Base-by-base conservation (phyloP, 2,113 vertebrate genomes). In the Mesitornis unicolor region DNA sequence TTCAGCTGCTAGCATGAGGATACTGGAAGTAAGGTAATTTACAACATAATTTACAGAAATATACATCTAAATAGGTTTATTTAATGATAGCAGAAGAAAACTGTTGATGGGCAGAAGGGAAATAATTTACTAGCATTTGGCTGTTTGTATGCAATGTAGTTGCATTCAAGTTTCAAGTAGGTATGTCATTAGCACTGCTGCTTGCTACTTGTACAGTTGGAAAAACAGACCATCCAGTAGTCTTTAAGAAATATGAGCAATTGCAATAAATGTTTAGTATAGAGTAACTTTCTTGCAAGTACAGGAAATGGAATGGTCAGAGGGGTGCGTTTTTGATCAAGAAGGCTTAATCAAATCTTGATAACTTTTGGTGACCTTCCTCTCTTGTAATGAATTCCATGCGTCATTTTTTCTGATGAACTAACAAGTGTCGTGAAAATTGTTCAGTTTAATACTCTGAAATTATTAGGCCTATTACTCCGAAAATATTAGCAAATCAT, bases 11-110 rank as follows among this genome's bases (percentile, higher is more conserved):
- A 87, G 67, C 69, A 29, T 67, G 95, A 64, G 42, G 26, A 95
- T 93, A 81, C 95, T 95, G 89, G 63, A 97, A 90, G 10, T 43
- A 77, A 91, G 84, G 60, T 95, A 92, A 93, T 81, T 77, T 59
- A 56, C 5, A 13, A 35, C 24, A 31, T 51, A n/a, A 38, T 88
- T 90, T 81, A 70, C n/a, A 87, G 87, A 91, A 84, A 79, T 84
- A 57, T 24, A 4, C 19, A 6, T 86, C 26, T 88, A 38, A 76
- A 25, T 43, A 84, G 50, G 26, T 87, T 77, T 91, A 31, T 74
- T 14, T 88, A 29, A 35, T 50, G 53, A 36, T 83, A 40, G 35
- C 74, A 53, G 53, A 90, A 63, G 73, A 6, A 40, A 43, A 40
- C 40, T 38, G 15, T 25, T 73, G 28, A 24, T 86, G 26, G 50